Base-by-base conservation (phyloP, 2,888 invertebrate genomes). In the Elmis aenea region DNA sequence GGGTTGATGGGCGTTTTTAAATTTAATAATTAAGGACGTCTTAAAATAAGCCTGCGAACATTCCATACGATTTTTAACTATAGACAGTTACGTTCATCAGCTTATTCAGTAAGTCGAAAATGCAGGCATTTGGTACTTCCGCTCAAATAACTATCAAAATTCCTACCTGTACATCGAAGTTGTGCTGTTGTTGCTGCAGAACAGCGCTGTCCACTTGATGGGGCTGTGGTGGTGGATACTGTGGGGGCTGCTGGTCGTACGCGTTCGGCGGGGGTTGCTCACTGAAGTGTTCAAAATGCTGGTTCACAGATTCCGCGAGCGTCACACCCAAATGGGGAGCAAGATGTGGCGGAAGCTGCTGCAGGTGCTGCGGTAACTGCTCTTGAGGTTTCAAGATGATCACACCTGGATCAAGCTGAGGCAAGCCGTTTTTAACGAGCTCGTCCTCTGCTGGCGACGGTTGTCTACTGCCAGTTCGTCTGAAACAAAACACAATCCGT, bases 401-500 rank as follows among this genome's bases (percentile, higher is more conserved):
- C 33, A 77, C 72, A 52, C 71, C 72, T 51, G 69, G 66, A 42
- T 69, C 71, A 16, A 49, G 42, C 57, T 58, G 55, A 42, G 62
- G 61, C 30, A 62, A 51, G 33, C 65, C 57, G 54, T 77, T 78
- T 59, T 79, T 79, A 45, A 72, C 73, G 38, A 78, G 70, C 40
- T 88, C 88, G 58, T 87, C 87, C 68, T 91, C 91, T 9, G 89
- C 88, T 29, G 93, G 92, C 24, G 92, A 93, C 44, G 90, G 90
- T 69, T 92, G 92, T 58, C 91, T 81, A 58, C 92, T 91, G 33
- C 90, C 89, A 22, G 88, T 88, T 49, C 89, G 89, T 57, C 90
- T 87, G 67, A n/a, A n/a, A n/a, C 88, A 89, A 72, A n/a, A n/a
- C n/a, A n/a, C n/a, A n/a, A n/a, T n/a, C n/a, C n/a, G n/a, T n/a